Base-by-base conservation (phyloP, 2,888 invertebrate species). In the Bombylius discolor region DNA sequence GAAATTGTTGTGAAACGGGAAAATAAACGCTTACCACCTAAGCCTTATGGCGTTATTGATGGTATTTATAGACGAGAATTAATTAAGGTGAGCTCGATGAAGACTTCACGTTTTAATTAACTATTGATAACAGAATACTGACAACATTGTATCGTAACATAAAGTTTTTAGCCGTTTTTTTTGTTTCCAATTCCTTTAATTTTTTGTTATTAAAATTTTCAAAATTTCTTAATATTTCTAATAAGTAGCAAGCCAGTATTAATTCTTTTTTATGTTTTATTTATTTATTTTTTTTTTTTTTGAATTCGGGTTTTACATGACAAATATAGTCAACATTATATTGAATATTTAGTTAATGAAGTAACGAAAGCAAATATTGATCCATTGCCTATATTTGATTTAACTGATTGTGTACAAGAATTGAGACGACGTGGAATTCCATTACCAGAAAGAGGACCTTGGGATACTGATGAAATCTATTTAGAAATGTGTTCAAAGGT, bases 271-370 rank as follows among this genome's bases (percentile, higher is more conserved):
- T 23, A 23, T 23, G 23, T 23, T n/a, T n/a, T n/a, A n/a, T n/a
- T n/a, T n/a, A n/a, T n/a, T n/a, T n/a, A 33, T 47, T 55, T 53
- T 58, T 53, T 36, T 56, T 55, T 39, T 55, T 55, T 53, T 56
- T 55, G n/a, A 53, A 54, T 55, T 59, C 58, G 61, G 61, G 63
- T 60, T 70, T 64, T 68, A 71, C 81, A 93, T 23, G 23, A 23
- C 23, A 23, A 23, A 23, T 23, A 70, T 80, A 96, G 95, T 81
- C 78, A 82, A 71, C 96, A 96, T 81, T 96, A 93, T 81, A 85
- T 93, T 75, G 96, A 96, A 79, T 94, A 95, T 79, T 82, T 97
- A 80, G 91, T 93, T 71, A 84, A 81, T 67, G 81, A 87, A 73
- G 89, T 95, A 76, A 87, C 87, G 74, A 81, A 82, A 74, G 79